Evolutionary conservation across 2,888 invertebrate genomes (phyloP), one percentile per base, ranked within the genome.

Genomic region (Acanthacorydalis orientalis): DNA sequence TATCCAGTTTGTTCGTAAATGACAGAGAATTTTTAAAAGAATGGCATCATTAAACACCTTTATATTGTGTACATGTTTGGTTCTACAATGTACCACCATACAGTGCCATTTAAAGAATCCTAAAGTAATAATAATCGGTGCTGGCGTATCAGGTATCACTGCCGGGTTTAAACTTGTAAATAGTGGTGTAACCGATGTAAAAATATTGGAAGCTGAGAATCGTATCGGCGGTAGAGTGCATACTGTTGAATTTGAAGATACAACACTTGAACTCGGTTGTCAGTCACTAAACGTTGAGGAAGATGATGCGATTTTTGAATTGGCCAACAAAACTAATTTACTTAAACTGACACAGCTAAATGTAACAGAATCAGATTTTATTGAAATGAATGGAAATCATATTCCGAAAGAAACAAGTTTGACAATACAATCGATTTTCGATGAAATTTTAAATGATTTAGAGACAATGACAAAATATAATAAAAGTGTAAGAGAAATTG

Each of bases 251-350:
- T 74, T 71, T 53, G 75, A 69, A 1, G 72, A 72, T 1, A 72
- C 69, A 51, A 63, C 72, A 6, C 65, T 85, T 4, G 86, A 87
- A 59, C 57, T 84, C 44, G 86, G 86, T 1, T 85, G 83, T 42
- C 83, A 86, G 54, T 87, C 85, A 85, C 73, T 82, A 48, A 82
- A 84, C 54, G 84, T 85, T 1, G 78, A 83, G 59, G 23, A 23
- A 23, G 23, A 23, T 6, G 78, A 82, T 61, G 56, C 72, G 23
- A 73, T 80, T 0, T 78, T 68, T 54, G 66, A 75, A 39, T 57
- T 76, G 43, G 77, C 74, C 0, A 65, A 70, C 51, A 64, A 72
- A 11, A 55, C 70, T 2, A 64, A 16, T 54, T 31, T 57, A 59
- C 4, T 59, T 56, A 1, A 48, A 47, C 35, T 50, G 51, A 40